Evolutionary conservation across 2,888 invertebrate genomes (phyloP), one percentile per base, ranked within the genome.

Genomic region (Hoplodrina blanda): DNA sequence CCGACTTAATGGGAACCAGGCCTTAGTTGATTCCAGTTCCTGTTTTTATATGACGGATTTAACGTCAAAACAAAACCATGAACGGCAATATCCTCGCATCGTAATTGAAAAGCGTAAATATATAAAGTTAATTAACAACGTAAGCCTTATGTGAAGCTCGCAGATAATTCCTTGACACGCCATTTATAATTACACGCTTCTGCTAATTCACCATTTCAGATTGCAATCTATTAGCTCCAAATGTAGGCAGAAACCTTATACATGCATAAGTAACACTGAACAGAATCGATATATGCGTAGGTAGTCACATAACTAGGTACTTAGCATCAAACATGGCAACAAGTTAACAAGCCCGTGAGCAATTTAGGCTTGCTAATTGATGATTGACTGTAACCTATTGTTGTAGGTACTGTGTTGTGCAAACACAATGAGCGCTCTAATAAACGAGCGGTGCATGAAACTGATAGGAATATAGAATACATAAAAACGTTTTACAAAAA

Each of bases 361-460:
- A 59, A 64, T 69, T 67, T 75, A 76, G 62, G 64, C 44, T 69
- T 44, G 44, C 69, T 78, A 78, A 78, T 78, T 78, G 75, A 57
- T 78, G 52, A 74, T 74, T 61, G 55, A 25, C 63, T 63, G 46
- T 11, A 54, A 63, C 41, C 60, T 74, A 64, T 79, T 70, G 41
- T 49, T 55, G 52, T 62, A 10, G 13, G 11, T 13, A 37, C 55
- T 49, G 54, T 59, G 67, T 64, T 62, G 52, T 37, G 25, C 30
- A 49, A 65, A 76, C 44, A 70, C 54, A 59, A 60, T 25, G 30
- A 62, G 20, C 11, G 10, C 33, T 25, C 10, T 2, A 53, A 13
- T 17, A 10, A 30, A 59, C 37, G 5, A 57, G 20, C n/a, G 15
- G 49, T 6, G 49, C 8, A 50, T 61, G n/a, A n/a, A 53, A 61